Evolutionary conservation across 2,113 vertebrate species (phyloP).

Genomic region (Podiceps cristatus): DNA sequence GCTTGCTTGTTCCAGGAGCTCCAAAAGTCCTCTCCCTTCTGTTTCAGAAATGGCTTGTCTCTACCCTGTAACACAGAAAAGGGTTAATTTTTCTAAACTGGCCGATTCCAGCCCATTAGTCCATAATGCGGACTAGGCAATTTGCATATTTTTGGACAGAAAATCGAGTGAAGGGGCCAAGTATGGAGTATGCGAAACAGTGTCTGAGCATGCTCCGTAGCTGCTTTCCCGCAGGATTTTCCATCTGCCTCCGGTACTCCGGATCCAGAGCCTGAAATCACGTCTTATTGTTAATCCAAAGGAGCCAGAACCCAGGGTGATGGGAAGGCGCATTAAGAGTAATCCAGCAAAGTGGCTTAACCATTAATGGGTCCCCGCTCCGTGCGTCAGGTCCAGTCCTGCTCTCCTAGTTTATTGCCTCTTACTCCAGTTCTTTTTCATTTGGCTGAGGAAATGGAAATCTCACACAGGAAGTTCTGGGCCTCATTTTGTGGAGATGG

Average conservation of each 20-base stretch:
- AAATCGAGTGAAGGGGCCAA: slow-evolving; percentile 55
- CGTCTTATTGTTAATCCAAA: slow-evolving; percentile 67
- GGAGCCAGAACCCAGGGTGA: slow-evolving; percentile 68
- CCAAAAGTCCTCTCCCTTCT: background rate
- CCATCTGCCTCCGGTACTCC: slow-evolving; percentile 62
- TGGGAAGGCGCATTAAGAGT: slow-evolving; percentile 65
- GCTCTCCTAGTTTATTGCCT: slow-evolving; percentile 55
- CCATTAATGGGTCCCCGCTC: slow-evolving; percentile 70
- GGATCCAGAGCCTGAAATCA: slow-evolving; percentile 66
- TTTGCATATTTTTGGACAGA: slow-evolving; percentile 73
- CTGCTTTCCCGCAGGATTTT: slow-evolving; percentile 62
- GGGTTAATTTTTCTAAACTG: slow-evolving; percentile 65
- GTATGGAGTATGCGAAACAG: slow-evolving; percentile 59
- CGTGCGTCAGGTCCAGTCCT: slow-evolving; percentile 63
- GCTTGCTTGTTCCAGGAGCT: background rate
- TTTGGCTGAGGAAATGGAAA: slow-evolving; percentile 82
- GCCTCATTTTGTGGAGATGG: slow-evolving; percentile 79
- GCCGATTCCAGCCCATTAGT: slow-evolving; percentile 62
- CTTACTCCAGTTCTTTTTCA: slow-evolving; percentile 73
- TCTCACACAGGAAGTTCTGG: slow-evolving; percentile 82
- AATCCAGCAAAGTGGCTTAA: slow-evolving; percentile 73
- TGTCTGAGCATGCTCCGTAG: slow-evolving; percentile 60
- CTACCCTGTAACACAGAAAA: background rate
- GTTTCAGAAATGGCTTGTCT: background rate
- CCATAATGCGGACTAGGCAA: slow-evolving; percentile 70